Evolutionary conservation across 2,113 vertebrate genomes (phyloP), one percentile per base, ranked within the genome.

Genomic region (Oplegnathus fasciatus): DNA sequence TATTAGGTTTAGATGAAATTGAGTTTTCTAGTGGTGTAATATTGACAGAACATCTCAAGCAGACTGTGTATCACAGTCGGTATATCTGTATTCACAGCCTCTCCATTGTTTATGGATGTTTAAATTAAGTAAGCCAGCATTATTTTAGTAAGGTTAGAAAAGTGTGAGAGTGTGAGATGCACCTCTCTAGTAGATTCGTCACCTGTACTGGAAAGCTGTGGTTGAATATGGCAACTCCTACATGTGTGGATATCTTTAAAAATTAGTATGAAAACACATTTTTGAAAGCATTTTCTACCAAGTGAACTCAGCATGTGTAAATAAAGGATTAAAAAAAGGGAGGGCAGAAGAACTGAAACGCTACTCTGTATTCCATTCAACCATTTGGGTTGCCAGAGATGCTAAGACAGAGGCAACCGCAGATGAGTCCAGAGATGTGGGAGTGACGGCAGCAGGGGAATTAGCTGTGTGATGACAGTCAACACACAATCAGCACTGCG

Each of bases 381-480:
- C n/a, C 32, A 71, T n/a, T n/a, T 62, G 11, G 8, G 42, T 54
- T 55, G 64, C 61, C 24, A 44, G 28, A 80, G 50, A 81, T 3
- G 48, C 67, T 52, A 48, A 77, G 42, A 77, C 14, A 81, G 68
- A 89, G 42, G 15, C 61, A 75, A 73, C 62, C 24, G 42, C 40
- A 90, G 82, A 69, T 71, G 54, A 75, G 62, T 64, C 55, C 83
- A 52, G 64, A 52, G 70, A 82, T 74, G 78, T 42, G 71, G 75
- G 84, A 88, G 88, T 85, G 90, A 82, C 84, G 82, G 88, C 86
- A 65, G 70, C 61, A 48, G 55, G 77, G 84, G 91, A 90, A 85
- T 93, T 90, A 88, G 70, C 28, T 1, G 79, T 77, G 83, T 85
- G 88, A 89, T 85, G 80, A 89, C 80, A 88, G 91, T 93, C 92